Evolutionary conservation across 1,140 invertebrate genomes (phyloP), one percentile per base, ranked within the genome.

Genomic region (Meloidogyne chitwoodi): DNA sequence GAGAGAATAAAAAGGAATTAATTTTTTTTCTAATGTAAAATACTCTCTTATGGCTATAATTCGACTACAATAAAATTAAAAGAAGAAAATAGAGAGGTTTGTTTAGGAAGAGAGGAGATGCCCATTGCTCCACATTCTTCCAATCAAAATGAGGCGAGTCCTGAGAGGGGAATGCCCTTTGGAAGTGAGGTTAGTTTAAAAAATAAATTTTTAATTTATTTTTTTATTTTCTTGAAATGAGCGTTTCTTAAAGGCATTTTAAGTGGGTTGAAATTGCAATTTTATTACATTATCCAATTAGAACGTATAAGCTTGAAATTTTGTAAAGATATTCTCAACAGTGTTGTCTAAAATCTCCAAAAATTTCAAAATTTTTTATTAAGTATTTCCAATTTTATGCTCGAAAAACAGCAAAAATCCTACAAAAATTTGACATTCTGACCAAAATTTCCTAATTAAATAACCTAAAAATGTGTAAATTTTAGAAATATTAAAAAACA

Each of bases 111-210:
- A 56, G 48, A 56, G n/a, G n/a, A 56, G 48, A 56, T 56, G 48
- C 48, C 48, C 19, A 19, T n/a, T 56, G 0, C 19, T 6, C 48
- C 19, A 56, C 38, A n/a, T n/a, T n/a, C n/a, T n/a, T 8, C 34
- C 34, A 38, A 56, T 4, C 48, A 56, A 56, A 56, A 56, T 56
- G 48, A 56, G 10, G 48, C 48, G 2, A 56, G 48, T 56, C 48
- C 48, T n/a, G 71, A 73, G 56, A 61, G 71, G 71, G 27, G 71
- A 56, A 73, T 73, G 56, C 64, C 71, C 2, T 63, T 73, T 73
- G 71, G 56, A 56, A 73, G 56, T 34, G 71, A 73, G 38, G 65
- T 67, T 31, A 67, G 65, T 34, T 24, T 31, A 8, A 5, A 19
- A 66, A 0, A 65, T n/a, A 1, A 65, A 5, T 12, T 65, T 65